These are phyloP conservation scores for Mormoops blainvillei DNA, from an alignment of 2,113 vertebrate genomes.

Conservation along the genomic window DNA sequence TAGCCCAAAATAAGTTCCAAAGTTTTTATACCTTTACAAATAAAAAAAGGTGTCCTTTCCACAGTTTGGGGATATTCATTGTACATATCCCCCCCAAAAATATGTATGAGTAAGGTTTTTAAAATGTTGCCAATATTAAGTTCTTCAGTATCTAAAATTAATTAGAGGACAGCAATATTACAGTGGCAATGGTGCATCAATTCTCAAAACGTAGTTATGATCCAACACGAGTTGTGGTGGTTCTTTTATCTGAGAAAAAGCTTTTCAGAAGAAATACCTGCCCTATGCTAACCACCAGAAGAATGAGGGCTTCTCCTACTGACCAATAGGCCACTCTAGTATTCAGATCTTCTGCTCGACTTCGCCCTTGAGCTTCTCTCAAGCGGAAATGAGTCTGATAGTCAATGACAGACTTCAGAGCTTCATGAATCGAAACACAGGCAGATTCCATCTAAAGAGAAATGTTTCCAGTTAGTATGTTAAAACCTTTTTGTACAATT, in stretches of 20 bases:
- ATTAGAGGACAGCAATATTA: conserved; percentile 69
- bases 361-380: conserved; percentile 95
- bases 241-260: conserved; percentile 99
- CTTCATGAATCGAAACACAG: conserved; percentile 98
- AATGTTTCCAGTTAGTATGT: conserved; percentile 43
- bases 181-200: conserved; percentile 62
- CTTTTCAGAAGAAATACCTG: conserved; percentile 97
- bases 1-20: conserved; percentile 57
- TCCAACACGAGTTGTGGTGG: conserved; percentile 94
- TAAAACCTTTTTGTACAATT: neutral
- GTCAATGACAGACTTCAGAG: conserved; percentile 96
- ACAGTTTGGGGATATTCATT: conserved; percentile 47
- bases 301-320: conserved; percentile 95
- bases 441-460: conserved; percentile 94
- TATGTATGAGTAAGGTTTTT: conserved; percentile 59
- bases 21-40: conserved; percentile 72
- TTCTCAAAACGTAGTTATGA: conserved; percentile 83
- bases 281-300: conserved; percentile 97
- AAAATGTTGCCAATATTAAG: conserved; percentile 75
- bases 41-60: conserved; percentile 70
- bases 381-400: conserved; percentile 98
- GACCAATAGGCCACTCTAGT: conserved; percentile 98
- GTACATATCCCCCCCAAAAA: conserved; percentile 50
- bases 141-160: conserved; percentile 77
- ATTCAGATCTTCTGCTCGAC: conserved; percentile 96